Evolutionary conservation across 2,888 invertebrate species (phyloP).

Genomic region (Meta bourneti): DNA sequence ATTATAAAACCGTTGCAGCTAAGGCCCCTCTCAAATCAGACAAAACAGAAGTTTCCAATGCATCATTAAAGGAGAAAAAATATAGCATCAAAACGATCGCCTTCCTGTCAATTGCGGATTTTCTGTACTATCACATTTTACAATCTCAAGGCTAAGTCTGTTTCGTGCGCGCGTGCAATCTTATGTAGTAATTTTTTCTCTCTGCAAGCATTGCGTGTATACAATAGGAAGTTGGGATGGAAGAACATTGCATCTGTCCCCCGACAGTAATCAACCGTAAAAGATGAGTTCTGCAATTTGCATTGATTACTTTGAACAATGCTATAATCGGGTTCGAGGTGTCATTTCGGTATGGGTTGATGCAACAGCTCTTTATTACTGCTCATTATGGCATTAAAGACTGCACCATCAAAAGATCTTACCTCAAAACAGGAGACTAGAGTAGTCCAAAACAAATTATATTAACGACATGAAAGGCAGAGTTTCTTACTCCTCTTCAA

Average conservation of each 20-base stretch:
- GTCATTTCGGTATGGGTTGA: not conserved
- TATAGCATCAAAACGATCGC: constrained; percentile 43
- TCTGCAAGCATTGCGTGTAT: constrained; percentile 55
- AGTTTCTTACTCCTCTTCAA: no score
- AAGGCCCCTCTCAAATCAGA: constrained; percentile 43
- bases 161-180: constrained; percentile 34
- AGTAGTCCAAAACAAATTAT: no score
- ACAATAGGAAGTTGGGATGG: constrained; percentile 72
- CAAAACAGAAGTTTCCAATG: constrained; percentile 62
- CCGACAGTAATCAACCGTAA: constrained; percentile 67
- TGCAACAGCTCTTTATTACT: not conserved
- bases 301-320: constrained; percentile 56
- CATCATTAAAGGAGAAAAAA: constrained; percentile 57
- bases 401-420: not conserved
- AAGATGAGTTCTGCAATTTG: constrained; percentile 65
- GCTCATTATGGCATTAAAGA: not conserved
- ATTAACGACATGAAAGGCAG: no score
- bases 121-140: constrained; percentile 56
- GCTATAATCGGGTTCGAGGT: constrained; percentile 25
- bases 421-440: no score
- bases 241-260: constrained; percentile 57
- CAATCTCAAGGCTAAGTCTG: constrained; percentile 54
- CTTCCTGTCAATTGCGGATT: constrained; percentile 70
- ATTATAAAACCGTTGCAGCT: constrained; percentile 66
- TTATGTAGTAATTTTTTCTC: constrained; percentile 26